These are phyloP conservation scores for Plestiodon gilberti DNA, from an alignment of 2,113 vertebrate genomes.

Conservation along the genomic window DNA sequence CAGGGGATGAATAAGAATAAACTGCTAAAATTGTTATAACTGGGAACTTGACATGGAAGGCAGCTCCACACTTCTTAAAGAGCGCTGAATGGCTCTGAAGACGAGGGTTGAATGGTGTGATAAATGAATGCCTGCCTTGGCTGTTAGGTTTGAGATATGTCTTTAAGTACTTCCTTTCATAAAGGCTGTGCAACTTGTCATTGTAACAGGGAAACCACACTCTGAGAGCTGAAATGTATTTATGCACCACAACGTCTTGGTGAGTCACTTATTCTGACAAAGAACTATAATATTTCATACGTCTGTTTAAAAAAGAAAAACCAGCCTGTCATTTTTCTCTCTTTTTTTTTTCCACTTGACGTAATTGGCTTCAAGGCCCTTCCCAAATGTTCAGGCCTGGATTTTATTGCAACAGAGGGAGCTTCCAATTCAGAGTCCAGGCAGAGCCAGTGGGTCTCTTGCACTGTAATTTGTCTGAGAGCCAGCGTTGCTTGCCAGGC, in stretches of 20 bases:
- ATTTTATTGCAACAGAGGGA: conserved; percentile 32
- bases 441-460: neutral
- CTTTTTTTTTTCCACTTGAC: conserved; percentile 30
- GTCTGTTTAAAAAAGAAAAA: neutral
- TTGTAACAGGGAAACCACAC: neutral
- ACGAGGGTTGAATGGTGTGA: neutral
- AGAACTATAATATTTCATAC: conserved; percentile 44
- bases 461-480: neutral
- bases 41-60: neutral
- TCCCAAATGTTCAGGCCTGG: conserved; percentile 45
- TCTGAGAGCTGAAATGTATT: neutral
- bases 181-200: conserved; percentile 17
- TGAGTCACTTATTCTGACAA: conserved; percentile 44
- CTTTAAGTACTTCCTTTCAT: conserved; percentile 9
- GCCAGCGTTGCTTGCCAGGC: neutral
- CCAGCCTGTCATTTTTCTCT: conserved; percentile 47
- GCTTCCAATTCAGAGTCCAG: neutral
- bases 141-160: neutral
- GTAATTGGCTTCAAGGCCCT: conserved; percentile 51
- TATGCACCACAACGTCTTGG: conserved; percentile 29
- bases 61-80: neutral
- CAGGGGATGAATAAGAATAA: neutral
- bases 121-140: neutral
- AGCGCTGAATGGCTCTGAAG: neutral
- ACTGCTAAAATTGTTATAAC: neutral